Conservation (phyloP, 2,797 vertebrate genomes). For the Oryzias sinensis region DNA sequence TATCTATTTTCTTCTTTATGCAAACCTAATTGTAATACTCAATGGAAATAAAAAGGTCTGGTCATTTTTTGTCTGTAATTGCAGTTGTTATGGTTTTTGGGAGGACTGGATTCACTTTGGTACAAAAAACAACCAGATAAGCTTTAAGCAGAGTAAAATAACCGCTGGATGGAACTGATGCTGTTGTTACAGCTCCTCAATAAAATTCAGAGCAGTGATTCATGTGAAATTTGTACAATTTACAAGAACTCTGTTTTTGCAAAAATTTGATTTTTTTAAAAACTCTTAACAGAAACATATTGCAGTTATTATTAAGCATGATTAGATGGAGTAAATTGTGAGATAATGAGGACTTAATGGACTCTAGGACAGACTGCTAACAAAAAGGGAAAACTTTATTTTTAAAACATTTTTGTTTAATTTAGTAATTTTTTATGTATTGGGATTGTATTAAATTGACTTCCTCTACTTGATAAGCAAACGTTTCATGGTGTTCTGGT, state of each 20-base stretch:
- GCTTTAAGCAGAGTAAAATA: neutral
- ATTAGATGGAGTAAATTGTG: too few relatives aligned
- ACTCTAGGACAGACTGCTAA: too few relatives aligned
- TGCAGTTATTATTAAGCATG: too few relatives aligned
- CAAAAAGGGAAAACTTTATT: too few relatives aligned
- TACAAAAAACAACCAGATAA: neutral
- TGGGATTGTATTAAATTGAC: too few relatives aligned
- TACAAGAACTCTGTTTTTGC: neutral
- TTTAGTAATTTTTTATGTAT: too few relatives aligned
- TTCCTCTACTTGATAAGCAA: too few relatives aligned
- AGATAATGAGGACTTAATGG: too few relatives aligned
- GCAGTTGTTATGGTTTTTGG: neutral
- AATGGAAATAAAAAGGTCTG: neutral
- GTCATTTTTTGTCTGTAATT: neutral
- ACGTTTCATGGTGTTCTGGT: too few relatives aligned
- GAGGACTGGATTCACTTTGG: neutral
- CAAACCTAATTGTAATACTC: neutral
- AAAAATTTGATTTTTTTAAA: neutral
- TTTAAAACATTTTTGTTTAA: too few relatives aligned
- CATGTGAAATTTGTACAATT: neutral
- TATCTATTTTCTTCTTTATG: neutral
- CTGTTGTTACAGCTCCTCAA: neutral
- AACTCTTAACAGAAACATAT: too few relatives aligned
- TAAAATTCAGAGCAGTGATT: neutral
- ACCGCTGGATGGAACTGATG: neutral